Conservation (phyloP, 1,140 invertebrate species). For the Penaeus indicus region DNA sequence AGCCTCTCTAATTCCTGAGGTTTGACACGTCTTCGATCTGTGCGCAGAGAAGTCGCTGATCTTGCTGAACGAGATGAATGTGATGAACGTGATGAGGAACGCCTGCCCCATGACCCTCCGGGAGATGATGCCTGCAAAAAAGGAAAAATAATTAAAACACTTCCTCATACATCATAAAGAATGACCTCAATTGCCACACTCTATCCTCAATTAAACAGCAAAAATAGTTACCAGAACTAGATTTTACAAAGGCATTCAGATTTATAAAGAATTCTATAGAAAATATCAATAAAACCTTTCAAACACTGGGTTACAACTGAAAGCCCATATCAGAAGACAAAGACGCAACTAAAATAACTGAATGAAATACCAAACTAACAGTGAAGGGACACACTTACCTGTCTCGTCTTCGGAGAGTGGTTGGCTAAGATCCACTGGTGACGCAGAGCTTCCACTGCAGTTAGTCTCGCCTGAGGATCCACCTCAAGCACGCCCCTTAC, state of each 20-base stretch:
- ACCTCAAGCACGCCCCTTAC: conserved; percentile 32
- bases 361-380: too few species aligned
- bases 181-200: neutral
- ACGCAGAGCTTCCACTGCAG: conserved; percentile 36
- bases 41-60: conserved; percentile 1
- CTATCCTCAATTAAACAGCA: too few species aligned
- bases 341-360: too few species aligned
- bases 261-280: too few species aligned
- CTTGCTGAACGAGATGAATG: conserved; percentile 17
- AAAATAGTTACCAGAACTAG: too few species aligned
- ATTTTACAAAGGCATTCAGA: too few species aligned
- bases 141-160: neutral
- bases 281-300: too few species aligned
- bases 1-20: conserved; percentile 32
- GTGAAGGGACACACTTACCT: conserved; percentile 5
- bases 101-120: neutral
- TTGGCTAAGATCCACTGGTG: conserved; percentile 46
- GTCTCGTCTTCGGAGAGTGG: conserved; percentile 8
- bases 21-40: conserved; percentile 21
- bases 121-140: conserved; percentile 3
- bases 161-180: neutral
- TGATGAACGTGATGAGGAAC: conserved; percentile 16
- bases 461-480: conserved; percentile 4
- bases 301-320: too few species aligned
- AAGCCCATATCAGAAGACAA: too few species aligned